A percentile compares a stretch with the other conserved stretches of the same genome.
Evolutionary conservation across 2,113 vertebrate genomes (phyloP).

Genomic region (Proterorhinus semilunaris): DNA sequence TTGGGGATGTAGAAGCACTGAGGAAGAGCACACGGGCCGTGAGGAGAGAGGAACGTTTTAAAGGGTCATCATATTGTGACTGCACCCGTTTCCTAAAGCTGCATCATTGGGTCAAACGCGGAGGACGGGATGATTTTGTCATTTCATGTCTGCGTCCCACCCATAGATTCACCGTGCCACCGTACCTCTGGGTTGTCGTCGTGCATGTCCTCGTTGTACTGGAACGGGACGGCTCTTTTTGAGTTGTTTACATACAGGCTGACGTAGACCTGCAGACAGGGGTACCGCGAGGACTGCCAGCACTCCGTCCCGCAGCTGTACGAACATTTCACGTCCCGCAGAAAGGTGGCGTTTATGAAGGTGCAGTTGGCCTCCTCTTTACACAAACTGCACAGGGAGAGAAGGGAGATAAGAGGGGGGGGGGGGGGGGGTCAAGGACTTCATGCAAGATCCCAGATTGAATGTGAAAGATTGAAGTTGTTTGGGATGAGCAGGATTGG

Average conservation of each 20-base stretch:
- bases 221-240: conserved; percentile 84
- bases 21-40: not conserved
- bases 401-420: not conserved
- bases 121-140: no score
- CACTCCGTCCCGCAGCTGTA: conserved; percentile 91
- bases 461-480: no score
- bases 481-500: no score
- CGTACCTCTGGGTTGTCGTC: conserved; percentile 87
- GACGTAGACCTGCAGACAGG: conserved; percentile 92
- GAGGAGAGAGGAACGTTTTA: no score
- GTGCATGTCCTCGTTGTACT: conserved; percentile 88
- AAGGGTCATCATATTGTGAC: no score
- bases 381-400: conserved; percentile 80
- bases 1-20: conserved; percentile 94
- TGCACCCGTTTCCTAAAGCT: no score
- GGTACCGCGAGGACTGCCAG: conserved; percentile 87
- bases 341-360: conserved; percentile 85
- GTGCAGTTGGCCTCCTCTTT: conserved; percentile 87
- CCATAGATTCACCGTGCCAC: no score
- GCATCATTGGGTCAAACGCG: no score
- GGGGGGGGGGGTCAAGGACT: no score
- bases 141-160: not conserved
- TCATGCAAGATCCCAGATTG: no score
- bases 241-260: conserved; percentile 82
- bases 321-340: conserved; percentile 88